Conservation (phyloP, 2,113 vertebrate genomes). For the Zingel zingel region DNA sequence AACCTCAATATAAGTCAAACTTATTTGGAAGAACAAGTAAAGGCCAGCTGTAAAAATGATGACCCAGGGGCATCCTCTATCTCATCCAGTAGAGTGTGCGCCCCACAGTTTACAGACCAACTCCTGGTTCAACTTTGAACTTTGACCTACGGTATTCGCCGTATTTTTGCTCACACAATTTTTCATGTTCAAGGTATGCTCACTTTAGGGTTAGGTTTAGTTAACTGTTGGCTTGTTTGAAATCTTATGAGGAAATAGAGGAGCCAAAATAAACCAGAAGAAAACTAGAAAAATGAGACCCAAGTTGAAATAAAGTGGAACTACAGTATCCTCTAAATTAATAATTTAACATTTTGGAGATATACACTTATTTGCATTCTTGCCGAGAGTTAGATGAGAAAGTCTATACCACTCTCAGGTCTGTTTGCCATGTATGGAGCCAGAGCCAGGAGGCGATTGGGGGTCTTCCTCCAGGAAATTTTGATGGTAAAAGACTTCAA, state of each 20-base stretch:
- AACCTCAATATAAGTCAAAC: background rate
- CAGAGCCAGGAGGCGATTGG: background rate
- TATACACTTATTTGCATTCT: background rate
- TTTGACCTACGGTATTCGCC: background rate
- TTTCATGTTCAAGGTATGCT: background rate
- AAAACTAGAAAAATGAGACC: background rate
- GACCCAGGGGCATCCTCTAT: too few species aligned
- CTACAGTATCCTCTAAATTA: background rate
- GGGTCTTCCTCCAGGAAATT: too few species aligned
- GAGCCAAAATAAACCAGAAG: background rate
- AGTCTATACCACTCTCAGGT: background rate
- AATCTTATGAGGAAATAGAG: background rate
- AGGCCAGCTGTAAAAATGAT: background rate
- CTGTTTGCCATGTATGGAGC: background rate
- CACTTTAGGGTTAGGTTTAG: background rate
- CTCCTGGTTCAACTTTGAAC: background rate
- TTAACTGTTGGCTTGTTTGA: constrained; percentile 11
- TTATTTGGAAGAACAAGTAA: background rate
- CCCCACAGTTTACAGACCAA: background rate
- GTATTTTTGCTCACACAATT: background rate
- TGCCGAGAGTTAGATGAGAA: background rate
- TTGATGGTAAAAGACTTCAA: too few species aligned
- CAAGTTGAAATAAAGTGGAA: background rate
- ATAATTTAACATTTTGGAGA: background rate
- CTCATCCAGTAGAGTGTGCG: too few species aligned